Conservation (phyloP, 1,140 invertebrate genomes). For the Trachymyrmex cornetzi region DNA sequence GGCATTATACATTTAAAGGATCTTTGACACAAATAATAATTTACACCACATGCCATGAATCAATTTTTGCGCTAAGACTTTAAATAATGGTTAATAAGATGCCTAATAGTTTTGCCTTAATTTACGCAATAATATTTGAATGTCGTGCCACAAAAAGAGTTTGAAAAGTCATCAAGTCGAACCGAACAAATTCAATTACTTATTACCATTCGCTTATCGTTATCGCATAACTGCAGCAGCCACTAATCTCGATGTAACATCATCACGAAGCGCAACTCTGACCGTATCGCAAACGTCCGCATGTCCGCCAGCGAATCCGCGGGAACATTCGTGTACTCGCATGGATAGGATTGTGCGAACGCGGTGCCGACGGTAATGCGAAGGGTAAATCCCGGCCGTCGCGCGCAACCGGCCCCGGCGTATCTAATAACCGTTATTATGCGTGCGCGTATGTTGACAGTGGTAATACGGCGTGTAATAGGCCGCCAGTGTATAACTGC, state of each 20-base stretch:
- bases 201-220: background rate
- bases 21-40: background rate
- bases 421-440: conserved; percentile 78
- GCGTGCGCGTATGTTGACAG: conserved; percentile 75
- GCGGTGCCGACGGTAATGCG: conserved; percentile 68
- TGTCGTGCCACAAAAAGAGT: background rate
- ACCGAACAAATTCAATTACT: background rate
- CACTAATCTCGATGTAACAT: background rate
- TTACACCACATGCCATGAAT: background rate
- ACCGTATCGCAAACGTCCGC: background rate
- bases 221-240: background rate
- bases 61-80: background rate
- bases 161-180: background rate
- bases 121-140: background rate
- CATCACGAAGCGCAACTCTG: conserved; percentile 5
- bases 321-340: conserved; percentile 40
- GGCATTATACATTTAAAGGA: no score
- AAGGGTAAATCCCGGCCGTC: conserved; percentile 67
- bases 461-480: conserved; percentile 76
- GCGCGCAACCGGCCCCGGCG: conserved; percentile 61
- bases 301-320: background rate
- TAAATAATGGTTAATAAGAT: no score
- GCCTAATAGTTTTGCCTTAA: background rate
- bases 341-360: conserved; percentile 58
- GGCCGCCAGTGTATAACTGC: conserved; percentile 65